Base-by-base conservation (phyloP, 2,888 invertebrate genomes). In the Yponomeuta malinellus region DNA sequence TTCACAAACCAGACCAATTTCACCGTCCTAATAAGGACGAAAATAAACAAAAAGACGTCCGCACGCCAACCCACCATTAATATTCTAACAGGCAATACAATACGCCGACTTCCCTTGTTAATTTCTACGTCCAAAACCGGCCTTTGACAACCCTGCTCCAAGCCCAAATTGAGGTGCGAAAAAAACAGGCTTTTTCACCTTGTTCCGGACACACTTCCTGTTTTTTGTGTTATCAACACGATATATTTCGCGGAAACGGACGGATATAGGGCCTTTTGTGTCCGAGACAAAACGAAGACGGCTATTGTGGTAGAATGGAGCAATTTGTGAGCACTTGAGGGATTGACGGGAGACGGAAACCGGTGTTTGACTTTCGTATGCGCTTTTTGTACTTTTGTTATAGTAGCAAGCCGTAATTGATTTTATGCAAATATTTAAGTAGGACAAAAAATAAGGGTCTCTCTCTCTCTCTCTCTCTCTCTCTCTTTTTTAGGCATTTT, bases 181-280 rank as follows among this genome's bases (percentile, higher is more conserved):
- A 88, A 86, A 86, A 83, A 78, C 72, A 66, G 71, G 77, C 80
- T 77, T 85, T 86, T 89, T 86, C 83, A n/a, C 79, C 83, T 85
- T 86, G 85, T 92, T 91, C 90, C 90, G 91, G 89, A 86, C 85
- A 90, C 83, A 87, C 89, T 90, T 90, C 90, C 90, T 85, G 88
- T 88, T 88, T 86, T 84, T 90, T 89, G 83, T 89, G 83, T 85
- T 59, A 59, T 59, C 86, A 85, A 86, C 84, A 88, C 86, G 85
- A 84, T 59, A 59, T 59, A 85, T 89, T 90, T 89, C 90, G 86
- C 88, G 87, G 89, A 90, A 90, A 85, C 82, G 78, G 81, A 86
- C 87, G 90, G 90, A 91, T 83, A 86, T 84, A 86, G 66, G 86
- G 86, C 88, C 87, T 90, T 89, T 90, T 90, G 90, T 89, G 86